phyloP scores from a whole-genome alignment of 2,113 vertebrate species.

The Lepus timidus region DNA sequence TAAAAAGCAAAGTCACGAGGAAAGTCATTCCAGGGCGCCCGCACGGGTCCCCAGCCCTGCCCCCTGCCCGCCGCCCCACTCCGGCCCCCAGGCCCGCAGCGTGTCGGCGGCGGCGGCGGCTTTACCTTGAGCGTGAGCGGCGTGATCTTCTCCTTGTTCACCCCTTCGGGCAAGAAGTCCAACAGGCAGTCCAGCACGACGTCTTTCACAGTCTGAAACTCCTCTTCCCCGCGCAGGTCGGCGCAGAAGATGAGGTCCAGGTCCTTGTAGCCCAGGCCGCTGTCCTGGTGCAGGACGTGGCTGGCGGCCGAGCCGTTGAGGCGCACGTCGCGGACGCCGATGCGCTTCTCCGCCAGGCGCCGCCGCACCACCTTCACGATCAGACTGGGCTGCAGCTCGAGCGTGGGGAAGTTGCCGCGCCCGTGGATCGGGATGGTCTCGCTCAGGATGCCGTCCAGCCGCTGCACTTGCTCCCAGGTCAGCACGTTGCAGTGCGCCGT shows the following conservation, averaged over 20 bases:
- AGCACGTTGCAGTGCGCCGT: constrained; percentile 93
- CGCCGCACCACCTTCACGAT: constrained; percentile 97
- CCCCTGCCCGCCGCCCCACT: background rate
- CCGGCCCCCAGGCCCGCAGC: background rate
- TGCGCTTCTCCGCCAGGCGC: constrained; percentile 94
- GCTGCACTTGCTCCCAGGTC: constrained; percentile 98
- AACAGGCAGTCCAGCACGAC: constrained; percentile 98
- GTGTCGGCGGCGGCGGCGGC: background rate
- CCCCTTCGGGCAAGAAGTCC: constrained; percentile 98
- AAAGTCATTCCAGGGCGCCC: too few species aligned
- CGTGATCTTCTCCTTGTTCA: constrained; percentile 98
- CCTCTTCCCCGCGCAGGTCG: constrained; percentile 95
- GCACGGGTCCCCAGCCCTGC: background rate
- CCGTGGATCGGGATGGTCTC: constrained; percentile 99
- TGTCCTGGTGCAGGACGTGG: constrained; percentile 96
- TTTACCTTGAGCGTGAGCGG: constrained; percentile 97
- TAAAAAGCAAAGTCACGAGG: background rate
- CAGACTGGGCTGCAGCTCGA: constrained; percentile 96
- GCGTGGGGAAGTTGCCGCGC: constrained; percentile 98
- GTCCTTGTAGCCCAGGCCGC: constrained; percentile 98
- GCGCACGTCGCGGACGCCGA: constrained; percentile 95
- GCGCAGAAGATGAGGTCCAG: constrained; percentile 99
- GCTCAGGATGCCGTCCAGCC: constrained; percentile 95
- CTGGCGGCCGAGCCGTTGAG: constrained; percentile 98
- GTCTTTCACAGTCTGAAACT: constrained; percentile 98